Base-by-base conservation (phyloP, 2,797 vertebrate species). In the Typhlichthys eigenmanni region DNA sequence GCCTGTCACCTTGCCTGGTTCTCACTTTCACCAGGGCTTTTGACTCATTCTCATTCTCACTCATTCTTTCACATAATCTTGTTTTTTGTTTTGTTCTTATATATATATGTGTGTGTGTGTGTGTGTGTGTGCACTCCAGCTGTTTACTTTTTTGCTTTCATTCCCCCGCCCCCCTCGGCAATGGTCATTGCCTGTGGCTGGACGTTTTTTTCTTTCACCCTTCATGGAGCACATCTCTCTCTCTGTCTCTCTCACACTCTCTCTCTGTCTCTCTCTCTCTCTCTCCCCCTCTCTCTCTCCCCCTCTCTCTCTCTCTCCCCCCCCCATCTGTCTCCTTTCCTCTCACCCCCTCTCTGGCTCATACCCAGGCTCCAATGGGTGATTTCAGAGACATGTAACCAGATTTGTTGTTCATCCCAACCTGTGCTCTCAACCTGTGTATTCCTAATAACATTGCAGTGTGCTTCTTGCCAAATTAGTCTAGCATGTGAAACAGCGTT, bases 21-120 rank as follows among this genome's bases (percentile, higher is more conserved):
- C 72, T 79, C 62, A 68, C 78, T 79, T 83, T 72, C 82, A 83
- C 73, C 50, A 71, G 78, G 58, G 17, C 34, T 60, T 73, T 54
- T 12, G 32, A 34, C 45, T 61, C n/a, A 29, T 3, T 19, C 32
- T 62, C 3, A 24, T 53, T 55, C n/a, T 55, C 61, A n/a, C 6
- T 60, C 46, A 49, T 19, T 49, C 47, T 34, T 6, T 45, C 19
- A 48, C 58, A 29, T 11, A 19, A 3, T 58, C 8, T 58, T 45
- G 24, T 34, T 57, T 14, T 45, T n/a, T 58, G 43, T 47, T 8
- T 58, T 2, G 14, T 14, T 19, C 5, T 51, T 14, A 9, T n/a
- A 12, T 10, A 12, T n/a, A 12, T 4, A 4, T 38, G 5, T 1
- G 24, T 24, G 24, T 4, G 24, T 38, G 34, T 6, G 34, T 38